Evolutionary conservation across 2,888 invertebrate species (phyloP).

Genomic region (Mechanitis messenoides): DNA sequence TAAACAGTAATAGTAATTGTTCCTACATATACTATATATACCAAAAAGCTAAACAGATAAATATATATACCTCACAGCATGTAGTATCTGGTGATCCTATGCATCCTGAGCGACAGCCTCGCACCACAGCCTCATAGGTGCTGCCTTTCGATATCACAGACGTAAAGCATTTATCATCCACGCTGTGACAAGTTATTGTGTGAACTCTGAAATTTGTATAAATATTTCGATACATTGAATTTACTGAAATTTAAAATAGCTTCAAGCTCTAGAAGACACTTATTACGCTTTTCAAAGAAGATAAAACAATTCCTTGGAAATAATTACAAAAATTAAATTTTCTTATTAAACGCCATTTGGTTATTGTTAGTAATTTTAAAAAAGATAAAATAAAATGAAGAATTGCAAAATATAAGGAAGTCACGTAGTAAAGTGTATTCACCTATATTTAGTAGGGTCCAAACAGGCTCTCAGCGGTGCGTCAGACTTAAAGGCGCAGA

Average conservation of each 20-base stretch:
- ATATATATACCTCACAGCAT: slow-evolving; percentile 57
- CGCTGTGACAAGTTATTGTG: slow-evolving; percentile 59
- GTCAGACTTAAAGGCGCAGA: slow-evolving; percentile 60
- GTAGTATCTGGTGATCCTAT: slow-evolving; percentile 54
- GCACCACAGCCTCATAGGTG: slow-evolving; percentile 54
- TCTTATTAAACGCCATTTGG: too few species aligned
- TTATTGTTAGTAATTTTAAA: too few species aligned
- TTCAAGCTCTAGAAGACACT: too few species aligned
- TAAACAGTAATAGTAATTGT: too few species aligned
- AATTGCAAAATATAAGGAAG: too few species aligned
- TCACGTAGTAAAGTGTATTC: background rate
- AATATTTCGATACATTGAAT: background rate
- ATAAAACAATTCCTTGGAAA: too few species aligned
- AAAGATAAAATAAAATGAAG: too few species aligned
- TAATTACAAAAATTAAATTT: too few species aligned
- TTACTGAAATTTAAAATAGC: background rate
- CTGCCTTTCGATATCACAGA: slow-evolving; percentile 54
- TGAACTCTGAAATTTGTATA: slow-evolving; percentile 49
- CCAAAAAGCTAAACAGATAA: background rate
- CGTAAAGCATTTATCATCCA: slow-evolving; percentile 66
- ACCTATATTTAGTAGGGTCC: slow-evolving; percentile 64
- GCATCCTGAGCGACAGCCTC: slow-evolving; percentile 62
- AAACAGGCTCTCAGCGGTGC: slow-evolving; percentile 54
- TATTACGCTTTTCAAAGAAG: too few species aligned
- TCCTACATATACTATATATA: too few species aligned